phyloP scores from a whole-genome alignment of 2,113 vertebrate species.

The Syrmaticus mikado region DNA sequence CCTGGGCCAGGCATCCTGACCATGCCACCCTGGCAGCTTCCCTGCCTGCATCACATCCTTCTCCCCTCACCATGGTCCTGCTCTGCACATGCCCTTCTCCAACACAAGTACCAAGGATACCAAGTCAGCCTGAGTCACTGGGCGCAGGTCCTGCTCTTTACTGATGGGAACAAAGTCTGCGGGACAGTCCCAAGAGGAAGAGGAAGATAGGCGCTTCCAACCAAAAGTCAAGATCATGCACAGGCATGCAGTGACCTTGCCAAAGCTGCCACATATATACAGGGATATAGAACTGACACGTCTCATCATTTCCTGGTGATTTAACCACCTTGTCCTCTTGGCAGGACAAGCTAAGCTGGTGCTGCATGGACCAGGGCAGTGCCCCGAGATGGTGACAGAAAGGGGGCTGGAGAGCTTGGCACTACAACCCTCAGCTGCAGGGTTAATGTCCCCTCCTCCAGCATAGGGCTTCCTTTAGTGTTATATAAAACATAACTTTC shows the following conservation, averaged over 20 bases:
- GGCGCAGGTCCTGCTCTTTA: fast-evolving
- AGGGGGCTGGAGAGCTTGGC: not conserved
- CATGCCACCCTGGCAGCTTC: fast-evolving
- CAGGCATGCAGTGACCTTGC: not conserved
- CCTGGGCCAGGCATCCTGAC: not conserved
- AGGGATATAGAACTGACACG: not conserved
- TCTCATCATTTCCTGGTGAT: not conserved
- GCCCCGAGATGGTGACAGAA: not conserved
- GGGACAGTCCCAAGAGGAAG: not conserved
- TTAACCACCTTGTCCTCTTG: not conserved
- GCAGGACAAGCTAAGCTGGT: not conserved
- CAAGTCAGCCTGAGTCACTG: not conserved
- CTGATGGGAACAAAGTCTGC: not conserved
- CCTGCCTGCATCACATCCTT: not conserved
- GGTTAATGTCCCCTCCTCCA: not conserved
- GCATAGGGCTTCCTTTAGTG: not conserved
- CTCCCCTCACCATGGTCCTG: not conserved
- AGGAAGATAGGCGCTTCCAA: not conserved
- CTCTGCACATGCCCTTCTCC: not conserved
- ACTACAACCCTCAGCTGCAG: not conserved
- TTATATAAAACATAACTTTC: not conserved
- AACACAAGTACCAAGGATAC: not conserved
- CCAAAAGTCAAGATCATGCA: not conserved
- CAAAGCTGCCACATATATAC: not conserved
- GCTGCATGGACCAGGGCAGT: not conserved